phyloP scores from a whole-genome alignment of 2,797 vertebrate genomes.

The Syncerus caffer region DNA sequence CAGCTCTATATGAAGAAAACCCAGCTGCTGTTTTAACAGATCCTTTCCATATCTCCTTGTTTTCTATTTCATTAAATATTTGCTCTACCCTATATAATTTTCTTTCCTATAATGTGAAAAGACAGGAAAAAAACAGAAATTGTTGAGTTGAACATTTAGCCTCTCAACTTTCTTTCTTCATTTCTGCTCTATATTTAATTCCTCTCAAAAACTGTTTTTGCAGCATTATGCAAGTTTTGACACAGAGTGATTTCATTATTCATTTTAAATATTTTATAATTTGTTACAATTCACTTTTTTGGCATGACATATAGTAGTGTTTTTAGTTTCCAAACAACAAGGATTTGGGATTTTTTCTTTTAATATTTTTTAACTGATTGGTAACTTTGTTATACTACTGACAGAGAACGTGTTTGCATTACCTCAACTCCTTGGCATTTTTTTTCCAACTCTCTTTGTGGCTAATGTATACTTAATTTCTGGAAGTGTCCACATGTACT shows the following conservation, averaged over 20 bases:
- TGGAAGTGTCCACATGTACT: background rate
- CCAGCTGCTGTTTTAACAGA: background rate
- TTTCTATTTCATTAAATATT: conserved; percentile 17
- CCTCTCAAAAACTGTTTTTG: background rate
- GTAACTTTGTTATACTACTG: background rate
- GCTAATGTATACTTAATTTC: background rate
- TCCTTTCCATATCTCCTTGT: background rate
- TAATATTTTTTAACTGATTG: background rate
- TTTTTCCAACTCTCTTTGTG: background rate
- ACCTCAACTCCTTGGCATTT: background rate
- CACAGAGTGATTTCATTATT: background rate
- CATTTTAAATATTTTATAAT: background rate
- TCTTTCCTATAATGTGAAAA: background rate
- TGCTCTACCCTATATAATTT: background rate
- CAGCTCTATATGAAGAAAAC: background rate
- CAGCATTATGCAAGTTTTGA: background rate
- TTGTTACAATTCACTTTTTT: background rate
- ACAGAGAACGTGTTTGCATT: background rate
- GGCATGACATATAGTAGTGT: background rate
- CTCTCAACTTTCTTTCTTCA: background rate
- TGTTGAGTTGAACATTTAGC: background rate
- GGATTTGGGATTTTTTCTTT: background rate
- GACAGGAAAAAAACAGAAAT: background rate
- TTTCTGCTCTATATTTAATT: background rate
- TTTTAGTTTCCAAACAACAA: background rate